These are phyloP conservation scores for Geodia barretti DNA, from an alignment of 37 sponge, comb jelly and placozoan species.

Conservation along the genomic window DNA sequence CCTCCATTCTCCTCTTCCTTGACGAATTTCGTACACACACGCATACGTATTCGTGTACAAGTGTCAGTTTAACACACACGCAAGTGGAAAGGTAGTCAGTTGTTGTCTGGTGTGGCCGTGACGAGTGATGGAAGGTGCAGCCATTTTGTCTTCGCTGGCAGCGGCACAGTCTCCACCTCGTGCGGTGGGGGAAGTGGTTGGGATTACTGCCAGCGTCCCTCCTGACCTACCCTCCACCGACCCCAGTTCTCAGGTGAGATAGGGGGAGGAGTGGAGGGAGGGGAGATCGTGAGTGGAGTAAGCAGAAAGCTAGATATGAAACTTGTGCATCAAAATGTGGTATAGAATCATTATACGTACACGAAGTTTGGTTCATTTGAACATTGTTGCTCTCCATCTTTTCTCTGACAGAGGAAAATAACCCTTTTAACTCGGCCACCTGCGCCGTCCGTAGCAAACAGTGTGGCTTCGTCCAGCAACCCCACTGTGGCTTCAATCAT, in stretches of 20 bases:
- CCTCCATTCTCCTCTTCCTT: too few species aligned
- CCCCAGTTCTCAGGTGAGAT: background rate
- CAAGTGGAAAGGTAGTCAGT: too few species aligned
- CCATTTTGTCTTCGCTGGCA: background rate
- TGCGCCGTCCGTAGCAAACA: constrained; percentile 13
- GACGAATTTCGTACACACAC: too few species aligned
- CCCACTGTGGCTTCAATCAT: background rate
- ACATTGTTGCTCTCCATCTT: background rate
- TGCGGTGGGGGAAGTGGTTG: background rate
- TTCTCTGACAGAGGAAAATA: constrained; percentile 34
- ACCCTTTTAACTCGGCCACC: constrained; percentile 51
- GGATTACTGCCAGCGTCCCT: background rate
- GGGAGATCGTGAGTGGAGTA: too few species aligned
- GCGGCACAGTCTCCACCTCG: background rate
- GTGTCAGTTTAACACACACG: too few species aligned
- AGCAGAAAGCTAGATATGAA: too few species aligned
- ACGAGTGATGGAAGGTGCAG: background rate
- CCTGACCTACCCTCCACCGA: background rate
- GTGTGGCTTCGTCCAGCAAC: background rate
- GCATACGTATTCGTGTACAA: too few species aligned
- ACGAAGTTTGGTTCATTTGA: too few species aligned
- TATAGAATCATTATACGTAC: too few species aligned
- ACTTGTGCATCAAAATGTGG: too few species aligned
- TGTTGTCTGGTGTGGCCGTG: too few species aligned
- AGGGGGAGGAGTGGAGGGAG: too few species aligned